Evolutionary conservation across 2,113 vertebrate genomes (phyloP).

Genomic region (Arenaria interpres): DNA sequence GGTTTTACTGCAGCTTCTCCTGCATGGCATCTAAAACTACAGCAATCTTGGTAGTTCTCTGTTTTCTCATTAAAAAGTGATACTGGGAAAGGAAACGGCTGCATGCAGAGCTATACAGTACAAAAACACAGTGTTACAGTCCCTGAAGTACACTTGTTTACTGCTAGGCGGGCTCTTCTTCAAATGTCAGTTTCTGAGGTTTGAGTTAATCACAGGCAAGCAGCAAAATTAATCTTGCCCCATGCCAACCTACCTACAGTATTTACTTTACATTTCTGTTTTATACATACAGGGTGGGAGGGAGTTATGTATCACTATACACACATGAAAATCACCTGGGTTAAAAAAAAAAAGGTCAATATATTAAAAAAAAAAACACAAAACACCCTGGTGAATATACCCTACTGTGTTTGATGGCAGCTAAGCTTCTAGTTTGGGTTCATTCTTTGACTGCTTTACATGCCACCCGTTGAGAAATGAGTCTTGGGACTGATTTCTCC

Average conservation of each 20-base stretch:
- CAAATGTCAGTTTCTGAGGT: not conserved
- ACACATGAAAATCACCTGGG: not conserved
- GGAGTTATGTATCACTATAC: not conserved
- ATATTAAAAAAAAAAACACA: not conserved
- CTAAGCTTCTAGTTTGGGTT: not conserved
- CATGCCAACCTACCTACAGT: not conserved
- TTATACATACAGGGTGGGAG: not conserved
- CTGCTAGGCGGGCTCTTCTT: not conserved
- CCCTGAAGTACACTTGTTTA: not conserved
- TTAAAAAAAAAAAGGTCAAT: not conserved
- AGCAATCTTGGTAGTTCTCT: not conserved
- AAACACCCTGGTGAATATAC: not conserved
- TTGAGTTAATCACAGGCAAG: slow-evolving; percentile 33
- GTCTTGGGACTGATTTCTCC: not conserved
- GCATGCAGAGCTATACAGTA: not conserved
- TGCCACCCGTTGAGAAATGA: not conserved
- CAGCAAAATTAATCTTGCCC: slow-evolving; percentile 48
- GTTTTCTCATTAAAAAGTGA: not conserved
- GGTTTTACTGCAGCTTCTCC: not conserved
- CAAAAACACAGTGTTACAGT: not conserved
- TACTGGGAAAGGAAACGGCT: not conserved
- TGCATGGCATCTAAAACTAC: not conserved
- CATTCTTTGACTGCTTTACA: not conserved
- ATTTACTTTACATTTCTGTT: slow-evolving; percentile 37
- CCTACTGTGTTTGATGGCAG: not conserved